Percentiles rank a stretch among this genome's conserved stretches.
Conservation (phyloP, 2,797 vertebrate genomes). For the Euphonia xanthogaster region DNA sequence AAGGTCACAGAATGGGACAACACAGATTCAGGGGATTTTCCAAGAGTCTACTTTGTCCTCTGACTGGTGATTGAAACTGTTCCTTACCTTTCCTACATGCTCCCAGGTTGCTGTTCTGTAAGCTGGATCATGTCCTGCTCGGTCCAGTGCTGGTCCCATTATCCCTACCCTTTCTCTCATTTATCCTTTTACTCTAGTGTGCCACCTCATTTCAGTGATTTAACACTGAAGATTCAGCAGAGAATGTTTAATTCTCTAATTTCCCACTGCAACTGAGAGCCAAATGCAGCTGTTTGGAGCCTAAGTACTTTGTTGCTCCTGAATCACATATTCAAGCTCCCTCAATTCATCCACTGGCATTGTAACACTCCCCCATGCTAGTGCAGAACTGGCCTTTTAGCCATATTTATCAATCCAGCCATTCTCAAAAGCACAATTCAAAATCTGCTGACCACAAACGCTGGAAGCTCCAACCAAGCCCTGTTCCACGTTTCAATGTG, state of each 20-base stretch:
- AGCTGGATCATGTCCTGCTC: background rate
- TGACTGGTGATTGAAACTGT: background rate
- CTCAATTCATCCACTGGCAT: background rate
- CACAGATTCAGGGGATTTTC: background rate
- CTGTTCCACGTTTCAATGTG: background rate
- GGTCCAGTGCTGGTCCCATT: fast-evolving
- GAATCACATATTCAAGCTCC: background rate
- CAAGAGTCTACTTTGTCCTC: background rate
- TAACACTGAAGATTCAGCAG: background rate
- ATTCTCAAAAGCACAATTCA: background rate
- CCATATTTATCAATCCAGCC: background rate
- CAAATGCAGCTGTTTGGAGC: background rate
- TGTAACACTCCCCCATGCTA: background rate
- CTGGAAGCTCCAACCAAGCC: background rate
- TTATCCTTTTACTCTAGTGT: background rate
- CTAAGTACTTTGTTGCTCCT: background rate
- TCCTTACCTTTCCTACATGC: background rate
- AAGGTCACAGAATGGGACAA: background rate
- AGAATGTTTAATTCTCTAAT: background rate
- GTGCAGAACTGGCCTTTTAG: background rate
- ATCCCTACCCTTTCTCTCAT: background rate
- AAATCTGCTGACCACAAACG: background rate
- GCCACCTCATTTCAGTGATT: background rate
- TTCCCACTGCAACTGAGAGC: background rate
- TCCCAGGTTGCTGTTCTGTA: background rate